Evolutionary conservation across 2,888 invertebrate genomes (phyloP), one percentile per base, ranked within the genome.

Genomic region (Syritta pipiens): DNA sequence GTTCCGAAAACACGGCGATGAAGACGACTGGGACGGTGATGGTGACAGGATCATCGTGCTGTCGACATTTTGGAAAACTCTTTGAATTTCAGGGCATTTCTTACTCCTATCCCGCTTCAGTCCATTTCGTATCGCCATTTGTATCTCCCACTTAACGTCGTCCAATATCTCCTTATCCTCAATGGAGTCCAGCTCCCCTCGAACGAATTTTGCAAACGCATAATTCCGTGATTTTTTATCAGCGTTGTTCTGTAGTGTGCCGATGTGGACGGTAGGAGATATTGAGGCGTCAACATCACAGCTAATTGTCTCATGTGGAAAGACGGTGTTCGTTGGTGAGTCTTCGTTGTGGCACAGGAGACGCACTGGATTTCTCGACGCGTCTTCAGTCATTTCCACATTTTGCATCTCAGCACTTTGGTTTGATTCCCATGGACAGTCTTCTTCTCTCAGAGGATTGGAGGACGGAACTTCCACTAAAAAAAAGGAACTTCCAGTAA

Each of bases 121-220:
- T 12, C 48, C 62, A n/a, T 62, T 44, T 3, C 44, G 48, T 28
- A 62, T 24, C n/a, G 28, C 2, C 26, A 40, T 28, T 49, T 62
- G 62, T 19, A 62, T 62, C 0, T 62, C 28, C 62, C 62, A 62
- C 17, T 62, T 62, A 1, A 37, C 20, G 3, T 62, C 62, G 26
- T 49, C 48, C 6, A 62, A n/a, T 10, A 62, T 62, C 26, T 40
- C 37, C 5, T 12, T 10, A 12, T 62, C 37, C 28, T 49, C 10
- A 3, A 62, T 49, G 1, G 48, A 62, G 14, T 62, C 37, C 12
- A 62, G n/a, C 19, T 62, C 48, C 20, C 49, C 37, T 14, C 48
- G 4, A 37, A 62, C 28, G 10, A 62, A 62, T 17, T 62, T 37
- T 1, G 28, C 48, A 3, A 62, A 62, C 0, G 28, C 49, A 20